A percentile compares a stretch with the other conserved stretches of the same genome.
Conservation (phyloP, 2,888 invertebrate genomes). For the Callyntrura sp. region DNA sequence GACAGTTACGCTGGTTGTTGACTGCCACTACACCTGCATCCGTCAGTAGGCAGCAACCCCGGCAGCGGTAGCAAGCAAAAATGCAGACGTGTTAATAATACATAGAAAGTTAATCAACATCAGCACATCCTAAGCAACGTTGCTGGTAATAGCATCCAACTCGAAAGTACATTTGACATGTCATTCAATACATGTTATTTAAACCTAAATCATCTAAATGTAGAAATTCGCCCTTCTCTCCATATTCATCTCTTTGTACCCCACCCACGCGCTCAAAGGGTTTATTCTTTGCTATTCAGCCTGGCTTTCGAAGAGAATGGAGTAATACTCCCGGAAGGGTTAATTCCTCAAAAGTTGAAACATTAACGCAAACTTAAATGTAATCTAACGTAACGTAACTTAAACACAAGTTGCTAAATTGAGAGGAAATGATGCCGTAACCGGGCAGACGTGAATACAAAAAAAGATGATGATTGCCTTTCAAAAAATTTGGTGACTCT, state of each 20-base stretch:
- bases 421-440: too few relatives aligned
- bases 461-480: not conserved
- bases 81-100: conserved; percentile 22
- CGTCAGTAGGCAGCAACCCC: not conserved
- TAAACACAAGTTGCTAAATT: too few relatives aligned
- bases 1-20: conserved; percentile 45
- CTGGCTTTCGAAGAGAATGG: not conserved
- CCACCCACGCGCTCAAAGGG: conserved; percentile 25
- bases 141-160: not conserved
- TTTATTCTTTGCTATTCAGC: not conserved
- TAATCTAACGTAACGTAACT: too few relatives aligned
- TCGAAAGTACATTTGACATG: conserved; percentile 59
- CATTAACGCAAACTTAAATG: too few relatives aligned
- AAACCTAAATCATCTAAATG: conserved; percentile 28
- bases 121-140: not conserved
- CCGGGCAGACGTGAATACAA: too few relatives aligned
- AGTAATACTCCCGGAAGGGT: too few relatives aligned
- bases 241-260: not conserved
- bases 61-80: not conserved
- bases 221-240: conserved; percentile 27
- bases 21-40: not conserved
- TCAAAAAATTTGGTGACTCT: not conserved
- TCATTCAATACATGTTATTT: conserved; percentile 48
- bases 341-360: too few relatives aligned
- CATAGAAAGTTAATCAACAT: conserved; percentile 33